phyloP scores from a whole-genome alignment of 2,113 vertebrate species.

The Budorcas taxicolor region DNA sequence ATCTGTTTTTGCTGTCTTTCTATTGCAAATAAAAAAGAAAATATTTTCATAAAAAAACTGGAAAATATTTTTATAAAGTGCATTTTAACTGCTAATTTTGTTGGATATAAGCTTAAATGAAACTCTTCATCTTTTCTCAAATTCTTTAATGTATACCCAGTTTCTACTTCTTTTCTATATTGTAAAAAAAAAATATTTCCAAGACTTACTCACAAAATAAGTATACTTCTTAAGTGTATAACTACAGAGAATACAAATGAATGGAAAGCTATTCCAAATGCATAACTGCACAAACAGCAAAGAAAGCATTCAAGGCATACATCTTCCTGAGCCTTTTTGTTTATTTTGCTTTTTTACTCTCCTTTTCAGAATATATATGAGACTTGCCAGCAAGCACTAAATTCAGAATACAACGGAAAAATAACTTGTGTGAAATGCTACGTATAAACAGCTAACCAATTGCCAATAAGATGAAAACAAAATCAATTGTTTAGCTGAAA shows the following conservation, averaged over 20 bases:
- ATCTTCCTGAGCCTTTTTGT: neutral
- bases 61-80: conserved; percentile 23
- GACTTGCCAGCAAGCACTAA: neutral
- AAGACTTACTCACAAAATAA: neutral
- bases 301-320: neutral
- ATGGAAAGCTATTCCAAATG: neutral
- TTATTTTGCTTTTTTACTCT: neutral
- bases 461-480: neutral
- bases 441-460: neutral
- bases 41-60: neutral
- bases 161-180: neutral
- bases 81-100: neutral
- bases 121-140: neutral
- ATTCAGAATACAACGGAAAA: neutral
- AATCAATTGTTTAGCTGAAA: neutral
- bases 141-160: neutral
- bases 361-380: neutral
- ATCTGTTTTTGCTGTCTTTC: conserved; percentile 34
- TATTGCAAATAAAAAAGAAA: conserved; percentile 31
- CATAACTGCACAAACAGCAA: neutral
- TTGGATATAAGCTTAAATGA: neutral
- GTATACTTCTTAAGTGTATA: neutral
- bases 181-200: neutral
- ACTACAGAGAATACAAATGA: neutral
- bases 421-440: neutral